phyloP scores from a whole-genome alignment of 2,113 vertebrate genomes.

The Corythornis cristatus region DNA sequence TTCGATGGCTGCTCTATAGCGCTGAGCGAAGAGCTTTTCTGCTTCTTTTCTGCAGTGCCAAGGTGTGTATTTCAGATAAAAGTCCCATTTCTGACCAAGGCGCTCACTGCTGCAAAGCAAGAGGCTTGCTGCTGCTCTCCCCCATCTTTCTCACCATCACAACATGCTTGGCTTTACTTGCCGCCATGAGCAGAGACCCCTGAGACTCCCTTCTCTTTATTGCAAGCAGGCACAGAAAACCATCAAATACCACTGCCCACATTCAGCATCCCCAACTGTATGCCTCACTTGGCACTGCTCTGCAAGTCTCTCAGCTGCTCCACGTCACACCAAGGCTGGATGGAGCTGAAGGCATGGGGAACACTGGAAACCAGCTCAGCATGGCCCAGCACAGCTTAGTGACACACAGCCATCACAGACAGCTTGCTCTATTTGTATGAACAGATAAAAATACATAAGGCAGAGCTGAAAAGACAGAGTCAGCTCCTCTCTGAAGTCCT shows the following conservation, averaged over 20 bases:
- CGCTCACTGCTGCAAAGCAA: fast-evolving
- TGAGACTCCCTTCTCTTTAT: fast-evolving
- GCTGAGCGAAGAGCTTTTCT: background rate
- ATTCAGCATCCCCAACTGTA: fast-evolving
- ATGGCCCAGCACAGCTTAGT: background rate
- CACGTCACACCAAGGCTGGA: background rate
- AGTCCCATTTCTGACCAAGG: background rate
- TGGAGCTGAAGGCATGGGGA: fast-evolving
- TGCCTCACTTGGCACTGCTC: background rate
- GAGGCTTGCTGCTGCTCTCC: background rate
- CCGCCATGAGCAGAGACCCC: background rate
- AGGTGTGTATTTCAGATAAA: background rate
- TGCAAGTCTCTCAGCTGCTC: background rate
- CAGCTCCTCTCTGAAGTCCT: slow-evolving; percentile 30
- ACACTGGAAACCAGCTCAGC: background rate
- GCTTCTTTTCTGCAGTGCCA: background rate
- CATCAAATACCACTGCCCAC: background rate
- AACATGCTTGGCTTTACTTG: background rate
- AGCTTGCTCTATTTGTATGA: background rate
- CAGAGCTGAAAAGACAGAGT: slow-evolving; percentile 23
- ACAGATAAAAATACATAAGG: background rate
- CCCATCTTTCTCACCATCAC: background rate
- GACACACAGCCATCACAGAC: background rate
- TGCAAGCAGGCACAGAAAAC: background rate
- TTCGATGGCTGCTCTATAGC: background rate